Evolutionary conservation across 2,888 invertebrate genomes (phyloP).

Genomic region (Limnephilus auricula): DNA sequence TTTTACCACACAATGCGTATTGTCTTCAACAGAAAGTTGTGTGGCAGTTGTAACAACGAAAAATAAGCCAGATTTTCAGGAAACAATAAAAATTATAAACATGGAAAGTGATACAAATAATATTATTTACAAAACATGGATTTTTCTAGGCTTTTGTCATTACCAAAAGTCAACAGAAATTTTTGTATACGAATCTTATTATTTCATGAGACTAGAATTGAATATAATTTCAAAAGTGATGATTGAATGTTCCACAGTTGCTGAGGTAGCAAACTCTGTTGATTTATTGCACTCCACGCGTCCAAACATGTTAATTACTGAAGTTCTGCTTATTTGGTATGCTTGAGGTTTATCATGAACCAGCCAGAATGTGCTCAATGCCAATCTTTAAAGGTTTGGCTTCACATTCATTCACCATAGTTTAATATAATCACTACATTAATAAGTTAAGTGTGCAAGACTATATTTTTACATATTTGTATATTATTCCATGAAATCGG

Average conservation of each 20-base stretch:
- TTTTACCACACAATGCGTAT: neutral
- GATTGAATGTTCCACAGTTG: neutral
- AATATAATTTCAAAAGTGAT: neutral
- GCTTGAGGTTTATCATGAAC: neutral
- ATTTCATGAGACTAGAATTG: neutral
- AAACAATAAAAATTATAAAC: constrained; percentile 13
- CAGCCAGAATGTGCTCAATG: neutral
- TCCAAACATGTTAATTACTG: neutral
- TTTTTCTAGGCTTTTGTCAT: neutral
- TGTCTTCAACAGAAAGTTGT: neutral
- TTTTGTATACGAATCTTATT: neutral
- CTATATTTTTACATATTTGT: neutral
- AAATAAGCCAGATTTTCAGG: constrained; percentile 16
- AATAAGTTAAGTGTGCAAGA: neutral
- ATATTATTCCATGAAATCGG: neutral
- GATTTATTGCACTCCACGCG: neutral
- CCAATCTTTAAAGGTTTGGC: constrained; percentile 11
- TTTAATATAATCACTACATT: neutral
- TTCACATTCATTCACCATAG: neutral
- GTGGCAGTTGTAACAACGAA: neutral
- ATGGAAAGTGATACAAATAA: constrained; percentile 9
- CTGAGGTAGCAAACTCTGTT: neutral
- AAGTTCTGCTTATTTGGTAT: neutral
- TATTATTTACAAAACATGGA: neutral
- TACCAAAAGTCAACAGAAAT: neutral